Evolutionary conservation across 1,140 invertebrate species (phyloP), one percentile per base, ranked within the genome.

Genomic region (Drosophila ambigua): DNA sequence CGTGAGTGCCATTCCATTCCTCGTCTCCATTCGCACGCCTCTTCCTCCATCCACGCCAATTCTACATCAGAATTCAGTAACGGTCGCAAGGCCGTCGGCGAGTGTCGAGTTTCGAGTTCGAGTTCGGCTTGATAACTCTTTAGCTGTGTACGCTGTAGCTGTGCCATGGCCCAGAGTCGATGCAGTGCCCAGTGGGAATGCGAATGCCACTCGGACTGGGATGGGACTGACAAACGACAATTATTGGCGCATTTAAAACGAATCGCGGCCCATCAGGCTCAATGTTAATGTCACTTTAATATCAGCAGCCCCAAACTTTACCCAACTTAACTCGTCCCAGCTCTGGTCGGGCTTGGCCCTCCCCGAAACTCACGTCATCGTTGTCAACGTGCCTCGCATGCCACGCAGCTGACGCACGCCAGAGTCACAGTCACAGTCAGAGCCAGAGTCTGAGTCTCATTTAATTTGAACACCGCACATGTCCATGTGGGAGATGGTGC

Each of bases 61-160:
- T 87, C 82, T 87, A 62, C 74, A 85, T 84, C 81, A 84, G 81
- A 87, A 87, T 88, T 88, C 83, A 88, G 79, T 83, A 88, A 88
- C 57, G 76, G 83, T 88, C 79, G 83, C 83, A 88, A 88, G 83
- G 83, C 73, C 80, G 41, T 26, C 61, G 41, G 16, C 15, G 16
- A 54, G 20, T 26, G 26, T 26, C 20, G 23, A 58, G 20, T 26
- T 44, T 26, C 20, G 23, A 58, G 44, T 58, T 49, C 44, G 44
- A 13, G 24, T 43, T 58, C 49, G 61, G 15, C 67, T 80, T 75
- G 82, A 85, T 87, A 81, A 87, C 82, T 78, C 62, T 49, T 57
- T 69, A 44, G 51, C 62, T 43, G 55, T 68, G 61, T 16, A 0
- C 16, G 16, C 16, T 16, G 57, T 69, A 44, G 51, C 62, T 43